Conservation (phyloP, 2,797 vertebrate species). For the Champsocephalus esox region DNA sequence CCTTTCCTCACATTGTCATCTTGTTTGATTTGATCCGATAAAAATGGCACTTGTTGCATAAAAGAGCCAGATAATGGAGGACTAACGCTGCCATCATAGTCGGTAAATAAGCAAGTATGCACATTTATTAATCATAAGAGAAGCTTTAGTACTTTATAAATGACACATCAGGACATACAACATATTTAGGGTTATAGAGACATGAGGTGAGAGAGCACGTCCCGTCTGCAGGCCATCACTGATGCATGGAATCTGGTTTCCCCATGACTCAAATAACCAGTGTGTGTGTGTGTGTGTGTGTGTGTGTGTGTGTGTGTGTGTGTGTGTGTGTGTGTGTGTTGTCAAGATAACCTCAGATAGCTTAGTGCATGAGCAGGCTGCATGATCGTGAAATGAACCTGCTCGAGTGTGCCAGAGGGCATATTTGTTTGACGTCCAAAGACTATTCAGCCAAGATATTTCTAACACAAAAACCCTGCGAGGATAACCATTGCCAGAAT, state of each 20-base stretch:
- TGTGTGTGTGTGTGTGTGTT: too few relatives aligned
- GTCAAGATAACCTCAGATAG: neutral
- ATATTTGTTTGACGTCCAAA: neutral
- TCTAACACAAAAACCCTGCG: neutral
- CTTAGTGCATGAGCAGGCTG: slow-evolving; percentile 22
- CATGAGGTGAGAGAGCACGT: slow-evolving; percentile 7
- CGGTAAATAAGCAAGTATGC: too few relatives aligned
- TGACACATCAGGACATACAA: too few relatives aligned
- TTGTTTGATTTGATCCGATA: neutral
- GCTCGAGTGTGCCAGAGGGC: neutral
- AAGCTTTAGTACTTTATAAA: too few relatives aligned
- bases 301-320: too few relatives aligned
- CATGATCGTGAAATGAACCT: neutral
- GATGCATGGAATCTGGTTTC: slow-evolving; percentile 52
- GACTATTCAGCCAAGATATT: neutral
- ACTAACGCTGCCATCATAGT: too few relatives aligned
- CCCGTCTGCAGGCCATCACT: neutral
- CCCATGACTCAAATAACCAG: slow-evolving; percentile 48
- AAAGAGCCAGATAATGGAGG: too few relatives aligned
- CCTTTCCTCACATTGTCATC: neutral
- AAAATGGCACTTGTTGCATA: neutral
- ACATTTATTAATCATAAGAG: too few relatives aligned
- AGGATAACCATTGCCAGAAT: neutral
- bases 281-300: slow-evolving; percentile 1
- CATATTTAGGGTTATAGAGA: neutral